Evolutionary conservation across 2,888 invertebrate genomes (phyloP), one percentile per base, ranked within the genome.

Genomic region (Nomada hirtipes): DNA sequence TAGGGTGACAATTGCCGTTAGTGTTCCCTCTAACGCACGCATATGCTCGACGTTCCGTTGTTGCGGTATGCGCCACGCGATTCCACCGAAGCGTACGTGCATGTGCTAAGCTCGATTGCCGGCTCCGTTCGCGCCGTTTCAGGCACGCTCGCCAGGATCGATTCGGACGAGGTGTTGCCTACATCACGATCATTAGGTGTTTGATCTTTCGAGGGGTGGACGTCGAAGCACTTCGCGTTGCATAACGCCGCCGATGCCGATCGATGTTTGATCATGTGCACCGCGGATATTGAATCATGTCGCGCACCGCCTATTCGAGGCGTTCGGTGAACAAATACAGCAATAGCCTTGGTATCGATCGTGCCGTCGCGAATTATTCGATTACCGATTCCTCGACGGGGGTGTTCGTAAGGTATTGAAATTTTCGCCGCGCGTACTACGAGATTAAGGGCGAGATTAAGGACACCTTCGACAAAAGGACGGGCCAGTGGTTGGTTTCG

Each of bases 1-100:
- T 88, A 82, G 91, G 87, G 90, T 89, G 92, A 91, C 92, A 92
- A 92, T 92, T 91, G 90, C 89, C 89, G 89, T 88, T 89, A 88
- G 88, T 85, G 89, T 81, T 88, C 83, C 79, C 73, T 53, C 63
- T 65, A 76, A 76, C 65, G 68, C 82, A 61, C 65, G 78, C 80
- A 77, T 69, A 70, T 68, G 44, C 65, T 55, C 53, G 36, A 13
- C 64, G n/a, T 42, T 15, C 23, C 23, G 36, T 64, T 42, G 74
- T 61, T 74, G 11, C 29, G 82, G 70, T 73, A 67, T 80, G 81
- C 79, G 65, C 50, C 52, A 23, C 53, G 64, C 59, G 72, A 61
- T 59, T 53, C 36, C 44, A 11, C 55, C 57, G 44, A 42, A 70
- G 77, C 77, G 68, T 78, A 81, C 75, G 78, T 85, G 53, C 47